Base-by-base conservation (phyloP, 2,113 vertebrate genomes). In the Erythrolamprus reginae region DNA sequence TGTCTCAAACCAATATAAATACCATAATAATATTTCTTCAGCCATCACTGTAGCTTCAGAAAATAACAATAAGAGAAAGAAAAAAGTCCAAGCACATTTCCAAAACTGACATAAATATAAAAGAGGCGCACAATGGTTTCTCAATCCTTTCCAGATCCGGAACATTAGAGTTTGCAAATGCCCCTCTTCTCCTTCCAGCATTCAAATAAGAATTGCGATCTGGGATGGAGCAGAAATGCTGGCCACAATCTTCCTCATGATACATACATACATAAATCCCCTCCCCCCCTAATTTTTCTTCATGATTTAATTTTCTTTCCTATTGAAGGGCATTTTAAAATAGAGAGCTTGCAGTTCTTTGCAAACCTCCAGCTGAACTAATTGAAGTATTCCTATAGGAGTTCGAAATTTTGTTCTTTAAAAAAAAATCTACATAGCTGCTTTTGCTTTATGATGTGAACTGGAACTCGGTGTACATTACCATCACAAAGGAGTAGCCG, bases 401-500 rank as follows among this genome's bases (percentile, higher is more conserved):
- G 38, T 77, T 77, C 21, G 17, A 17, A 3, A 42, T 77, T 42
- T 38, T 65, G 13, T 65, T 65, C 28, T 77, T 77, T 38, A 38
- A 33, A 3, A 70, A 65, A 70, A 42, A 77, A 85, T 21, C n/a
- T 52, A 33, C 28, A 19, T 50, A 85, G 84, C 48, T 51, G 48
- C n/a, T 51, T 52, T 51, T 85, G 24, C 15, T 85, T 85, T 52
- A 15, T 51, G 3, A 52, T 33, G 28, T 85, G n/a, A 85, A 21
- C 33, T 8, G 50, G 28, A 85, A 85, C 28, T 52, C 5, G 50
- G 1, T 15, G 24, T 10, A 90, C 96, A 77, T 97, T 94, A 99
- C 98, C 98, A 99, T 99, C 90, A 98, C 97, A 94, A 98, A 99
- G 87, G 98, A 99, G 87, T 98, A 99, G 93, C 98, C 98, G 33